Conservation (phyloP, 2,797 vertebrate genomes). For the Tangara arthus region DNA sequence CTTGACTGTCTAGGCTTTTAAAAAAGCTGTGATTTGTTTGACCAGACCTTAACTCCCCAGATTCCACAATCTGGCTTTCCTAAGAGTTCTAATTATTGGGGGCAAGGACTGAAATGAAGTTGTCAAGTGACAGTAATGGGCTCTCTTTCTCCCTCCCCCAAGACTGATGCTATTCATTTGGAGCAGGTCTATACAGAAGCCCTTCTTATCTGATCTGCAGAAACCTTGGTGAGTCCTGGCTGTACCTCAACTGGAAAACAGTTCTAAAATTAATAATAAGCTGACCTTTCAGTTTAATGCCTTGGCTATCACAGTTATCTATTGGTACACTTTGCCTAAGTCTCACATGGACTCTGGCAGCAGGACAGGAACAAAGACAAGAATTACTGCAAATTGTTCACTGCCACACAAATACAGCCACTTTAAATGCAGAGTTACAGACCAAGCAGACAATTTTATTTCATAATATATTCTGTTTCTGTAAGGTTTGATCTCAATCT, state of each 20-base stretch:
- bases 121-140: conserved; percentile 5
- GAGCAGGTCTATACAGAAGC: background rate
- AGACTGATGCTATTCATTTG: background rate
- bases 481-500: background rate
- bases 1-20: background rate
- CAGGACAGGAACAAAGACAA: background rate
- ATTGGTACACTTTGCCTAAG: background rate
- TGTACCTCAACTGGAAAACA: background rate
- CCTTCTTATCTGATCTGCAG: conserved; percentile 10
- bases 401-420: background rate
- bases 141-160: background rate
- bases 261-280: conserved; percentile 10
- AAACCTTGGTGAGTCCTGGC: background rate
- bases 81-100: background rate
- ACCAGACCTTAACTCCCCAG: background rate
- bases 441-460: background rate
- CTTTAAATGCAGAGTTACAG: background rate
- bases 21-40: background rate
- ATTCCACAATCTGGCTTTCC: background rate
- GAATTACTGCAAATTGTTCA: background rate
- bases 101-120: background rate
- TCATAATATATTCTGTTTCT: background rate
- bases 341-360: background rate
- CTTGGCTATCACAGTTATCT: background rate
- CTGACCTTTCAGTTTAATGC: background rate